Evolutionary conservation across 2,888 invertebrate genomes (phyloP).

Genomic region (Tipula vernalis): DNA sequence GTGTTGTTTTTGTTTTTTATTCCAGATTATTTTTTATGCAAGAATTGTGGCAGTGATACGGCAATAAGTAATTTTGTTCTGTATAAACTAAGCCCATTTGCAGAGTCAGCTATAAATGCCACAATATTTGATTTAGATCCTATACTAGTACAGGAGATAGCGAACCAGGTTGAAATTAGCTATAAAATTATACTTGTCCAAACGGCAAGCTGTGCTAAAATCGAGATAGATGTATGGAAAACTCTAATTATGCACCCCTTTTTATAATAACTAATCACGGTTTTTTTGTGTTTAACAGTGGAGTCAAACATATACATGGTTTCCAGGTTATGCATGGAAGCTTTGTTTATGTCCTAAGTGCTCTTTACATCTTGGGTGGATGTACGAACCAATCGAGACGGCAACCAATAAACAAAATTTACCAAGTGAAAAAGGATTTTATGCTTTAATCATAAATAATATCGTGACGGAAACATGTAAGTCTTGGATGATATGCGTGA

Average conservation of each 20-base stretch:
- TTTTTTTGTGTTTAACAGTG: constrained; percentile 27
- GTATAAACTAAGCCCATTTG: constrained; percentile 40
- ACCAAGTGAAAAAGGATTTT: constrained; percentile 29
- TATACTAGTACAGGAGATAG: constrained; percentile 42
- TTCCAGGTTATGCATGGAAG: constrained; percentile 51
- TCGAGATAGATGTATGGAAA: constrained; percentile 25
- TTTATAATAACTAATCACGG: not conserved
- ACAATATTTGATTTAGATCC: constrained; percentile 40
- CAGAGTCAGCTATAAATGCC: constrained; percentile 36
- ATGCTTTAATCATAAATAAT: constrained; percentile 26
- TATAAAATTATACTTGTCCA: constrained; percentile 42
- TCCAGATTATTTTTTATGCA: constrained; percentile 44
- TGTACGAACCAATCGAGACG: constrained; percentile 38
- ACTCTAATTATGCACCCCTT: not conserved
- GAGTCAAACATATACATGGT: constrained; percentile 48
- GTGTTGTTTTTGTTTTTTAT: not conserved
- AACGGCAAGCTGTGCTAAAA: constrained; percentile 42
- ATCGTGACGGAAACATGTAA: constrained; percentile 31
- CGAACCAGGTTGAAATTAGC: constrained; percentile 42
- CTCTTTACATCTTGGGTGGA: constrained; percentile 48
- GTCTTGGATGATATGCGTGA: constrained; percentile 15
- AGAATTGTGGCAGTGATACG: constrained; percentile 45
- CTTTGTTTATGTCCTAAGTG: constrained; percentile 49
- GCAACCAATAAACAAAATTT: constrained; percentile 22
- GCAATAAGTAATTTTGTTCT: constrained; percentile 42